A percentile compares a stretch with the other conserved stretches of the same genome.
Evolutionary conservation across 2,113 vertebrate species (phyloP).

Genomic region (Macaca nemestrina): DNA sequence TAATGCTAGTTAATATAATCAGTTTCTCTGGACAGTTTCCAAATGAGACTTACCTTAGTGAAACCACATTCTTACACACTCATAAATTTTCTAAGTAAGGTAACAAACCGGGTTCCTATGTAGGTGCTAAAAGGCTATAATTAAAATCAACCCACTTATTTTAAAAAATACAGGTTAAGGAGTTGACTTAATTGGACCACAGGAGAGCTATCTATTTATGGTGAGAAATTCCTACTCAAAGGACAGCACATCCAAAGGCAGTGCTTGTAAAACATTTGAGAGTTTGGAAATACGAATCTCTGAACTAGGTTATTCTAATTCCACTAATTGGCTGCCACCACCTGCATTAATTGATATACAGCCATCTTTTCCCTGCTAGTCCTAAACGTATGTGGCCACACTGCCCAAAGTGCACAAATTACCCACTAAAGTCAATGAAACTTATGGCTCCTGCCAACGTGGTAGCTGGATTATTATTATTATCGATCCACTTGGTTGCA

Average conservation of each 20-base stretch:
- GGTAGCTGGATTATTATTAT: neutral
- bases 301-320: constrained; percentile 69
- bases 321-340: constrained; percentile 64
- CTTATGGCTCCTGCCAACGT: neutral
- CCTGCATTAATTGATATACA: constrained; percentile 46
- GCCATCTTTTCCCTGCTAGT: neutral
- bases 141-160: neutral
- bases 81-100: neutral
- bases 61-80: neutral
- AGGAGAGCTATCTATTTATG: neutral
- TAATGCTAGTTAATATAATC: neutral
- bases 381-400: neutral
- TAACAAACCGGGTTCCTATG: neutral
- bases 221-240: neutral
- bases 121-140: neutral
- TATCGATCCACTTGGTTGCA: constrained; percentile 52
- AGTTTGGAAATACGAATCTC: constrained; percentile 54
- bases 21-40: neutral
- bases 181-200: neutral
- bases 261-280: constrained; percentile 33
- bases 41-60: neutral
- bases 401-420: constrained; percentile 54
- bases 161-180: neutral
- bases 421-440: constrained; percentile 59
- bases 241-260: constrained; percentile 13